Evolutionary conservation across 37 sponge, comb jelly and placozoan species (phyloP).

Genomic region (Aplysina aerophoba): DNA sequence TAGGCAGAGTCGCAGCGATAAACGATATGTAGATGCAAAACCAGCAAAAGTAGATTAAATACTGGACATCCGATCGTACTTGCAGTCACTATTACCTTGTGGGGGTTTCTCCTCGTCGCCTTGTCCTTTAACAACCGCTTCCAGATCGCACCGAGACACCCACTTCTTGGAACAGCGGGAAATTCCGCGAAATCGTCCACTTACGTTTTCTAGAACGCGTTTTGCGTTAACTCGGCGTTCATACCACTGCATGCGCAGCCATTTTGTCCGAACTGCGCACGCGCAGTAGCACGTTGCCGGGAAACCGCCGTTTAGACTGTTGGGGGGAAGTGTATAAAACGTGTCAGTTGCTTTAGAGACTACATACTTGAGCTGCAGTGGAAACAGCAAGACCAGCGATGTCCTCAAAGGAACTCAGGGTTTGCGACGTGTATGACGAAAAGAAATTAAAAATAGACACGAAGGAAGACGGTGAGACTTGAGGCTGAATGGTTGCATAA

Average conservation of each 20-base stretch:
- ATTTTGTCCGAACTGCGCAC: slow-evolving; percentile 13
- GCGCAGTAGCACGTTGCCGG: slow-evolving; percentile 28
- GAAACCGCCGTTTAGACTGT: background rate
- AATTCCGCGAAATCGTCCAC: slow-evolving; percentile 13
- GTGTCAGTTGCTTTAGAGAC: background rate
- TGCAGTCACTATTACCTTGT: too few species aligned
- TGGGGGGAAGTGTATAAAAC: background rate
- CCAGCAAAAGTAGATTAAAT: too few species aligned
- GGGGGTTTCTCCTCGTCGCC: too few species aligned
- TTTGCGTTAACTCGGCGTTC: too few species aligned
- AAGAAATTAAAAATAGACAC: slow-evolving; percentile 56
- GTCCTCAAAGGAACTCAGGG: background rate
- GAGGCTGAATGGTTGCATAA: too few species aligned
- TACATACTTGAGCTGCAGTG: background rate
- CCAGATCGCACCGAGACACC: background rate
- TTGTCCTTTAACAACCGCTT: background rate
- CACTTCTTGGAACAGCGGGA: slow-evolving; percentile 26
- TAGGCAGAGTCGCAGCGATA: too few species aligned
- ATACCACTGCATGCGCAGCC: too few species aligned
- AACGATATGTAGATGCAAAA: too few species aligned
- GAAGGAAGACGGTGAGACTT: slow-evolving; percentile 68
- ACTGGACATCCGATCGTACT: too few species aligned
- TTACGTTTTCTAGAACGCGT: too few species aligned
- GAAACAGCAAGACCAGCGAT: background rate
- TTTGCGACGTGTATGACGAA: slow-evolving; percentile 1